Percentiles rank a stretch among this genome's conserved stretches.
These are phyloP conservation scores for Drosophila baimaii DNA, from an alignment of 1,140 invertebrate genomes.

Conservation along the genomic window DNA sequence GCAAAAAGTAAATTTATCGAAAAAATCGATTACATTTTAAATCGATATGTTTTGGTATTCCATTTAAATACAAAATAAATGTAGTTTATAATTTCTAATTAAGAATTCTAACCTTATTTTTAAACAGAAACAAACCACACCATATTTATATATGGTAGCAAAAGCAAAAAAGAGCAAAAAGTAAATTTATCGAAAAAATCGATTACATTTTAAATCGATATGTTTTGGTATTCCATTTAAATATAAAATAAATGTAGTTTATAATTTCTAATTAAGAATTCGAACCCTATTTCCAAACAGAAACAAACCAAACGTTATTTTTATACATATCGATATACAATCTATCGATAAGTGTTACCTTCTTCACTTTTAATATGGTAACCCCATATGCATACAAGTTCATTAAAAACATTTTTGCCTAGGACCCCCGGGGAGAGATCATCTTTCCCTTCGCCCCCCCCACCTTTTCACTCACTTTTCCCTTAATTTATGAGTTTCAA, in stretches of 20 bases:
- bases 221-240: neutral
- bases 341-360: neutral
- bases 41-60: neutral
- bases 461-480: neutral
- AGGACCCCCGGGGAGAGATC: neutral
- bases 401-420: constrained; percentile 46
- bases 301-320: neutral
- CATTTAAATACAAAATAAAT: neutral
- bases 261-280: neutral
- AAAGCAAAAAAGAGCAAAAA: too few species aligned
- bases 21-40: neutral
- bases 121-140: too few species aligned
- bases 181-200: neutral
- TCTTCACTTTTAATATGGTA: too few species aligned
- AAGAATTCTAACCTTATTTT: neutral
- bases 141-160: neutral
- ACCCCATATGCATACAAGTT: constrained; percentile 41
- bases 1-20: neutral
- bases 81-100: neutral
- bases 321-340: neutral
- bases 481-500: constrained; percentile 79
- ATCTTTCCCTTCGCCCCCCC: too few species aligned
- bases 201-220: neutral
- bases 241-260: neutral
- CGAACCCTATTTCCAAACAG: too few species aligned